phyloP scores from a whole-genome alignment of 1,140 invertebrate genomes.

The Heliconius nattereri region DNA sequence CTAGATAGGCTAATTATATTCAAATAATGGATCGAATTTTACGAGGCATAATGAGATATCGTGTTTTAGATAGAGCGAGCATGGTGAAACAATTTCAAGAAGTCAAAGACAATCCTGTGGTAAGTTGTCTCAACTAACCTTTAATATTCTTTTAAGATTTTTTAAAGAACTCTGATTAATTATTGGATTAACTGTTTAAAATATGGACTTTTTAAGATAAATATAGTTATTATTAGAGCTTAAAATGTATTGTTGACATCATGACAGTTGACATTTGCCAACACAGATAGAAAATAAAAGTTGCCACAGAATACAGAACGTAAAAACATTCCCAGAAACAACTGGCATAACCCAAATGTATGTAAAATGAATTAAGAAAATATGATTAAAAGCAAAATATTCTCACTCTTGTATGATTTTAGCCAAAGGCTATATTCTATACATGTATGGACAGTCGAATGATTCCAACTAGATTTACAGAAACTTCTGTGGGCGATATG shows the following conservation, averaged over 20 bases:
- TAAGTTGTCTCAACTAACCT: slow-evolving; percentile 78
- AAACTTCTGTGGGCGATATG: slow-evolving; percentile 98
- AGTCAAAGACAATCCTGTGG: slow-evolving; percentile 93
- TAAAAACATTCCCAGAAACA: not conserved
- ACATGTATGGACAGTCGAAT: slow-evolving; percentile 98
- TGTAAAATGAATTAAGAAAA: not conserved
- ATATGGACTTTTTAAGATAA: not conserved
- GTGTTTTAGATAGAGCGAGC: slow-evolving; percentile 88
- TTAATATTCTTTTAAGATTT: slow-evolving; percentile 22
- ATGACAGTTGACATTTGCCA: slow-evolving; percentile 2
- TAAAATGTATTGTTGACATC: slow-evolving; percentile 16
- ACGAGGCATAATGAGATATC: slow-evolving; percentile 93
- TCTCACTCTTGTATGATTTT: slow-evolving; percentile 28
- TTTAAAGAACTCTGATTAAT: not conserved
- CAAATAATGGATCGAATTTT: slow-evolving; percentile 90
- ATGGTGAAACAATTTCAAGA: slow-evolving; percentile 95
- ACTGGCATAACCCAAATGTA: not conserved
- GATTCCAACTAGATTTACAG: slow-evolving; percentile 96
- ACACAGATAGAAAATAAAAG: not conserved
- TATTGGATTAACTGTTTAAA: not conserved
- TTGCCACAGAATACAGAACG: not conserved
- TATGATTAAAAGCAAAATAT: not conserved
- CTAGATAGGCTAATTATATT: slow-evolving; percentile 32
- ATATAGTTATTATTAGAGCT: slow-evolving; percentile 4
- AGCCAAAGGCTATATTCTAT: slow-evolving; percentile 98